Evolutionary conservation across 2,888 invertebrate species (phyloP), one percentile per base, ranked within the genome.

Genomic region (Boloria euphrosyne): DNA sequence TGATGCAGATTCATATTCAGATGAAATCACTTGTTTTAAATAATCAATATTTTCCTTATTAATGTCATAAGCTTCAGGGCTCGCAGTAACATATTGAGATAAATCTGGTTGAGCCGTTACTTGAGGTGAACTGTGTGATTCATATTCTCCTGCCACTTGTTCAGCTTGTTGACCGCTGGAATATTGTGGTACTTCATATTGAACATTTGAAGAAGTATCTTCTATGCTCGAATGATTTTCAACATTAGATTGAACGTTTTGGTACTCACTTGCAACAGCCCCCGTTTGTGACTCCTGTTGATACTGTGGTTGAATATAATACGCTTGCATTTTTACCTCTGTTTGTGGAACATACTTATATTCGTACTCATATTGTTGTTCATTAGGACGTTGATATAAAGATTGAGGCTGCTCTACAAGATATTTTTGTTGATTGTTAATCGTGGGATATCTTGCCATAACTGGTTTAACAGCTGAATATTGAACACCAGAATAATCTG

Each of bases 401-500:
- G 85, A 77, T 71, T 88, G 85, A 38, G 83, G 78, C 69, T 82
- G 81, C 13, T 85, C 73, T 50, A 79, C 72, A 58, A 82, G 78
- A 70, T 87, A 86, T 38, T 84, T 82, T 46, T 82, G 83, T 31
- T 79, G 81, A 38, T 77, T 75, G 66, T 88, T 86, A 53, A 80
- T 84, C 52, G 84, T 79, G 47, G 92, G 92, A 72, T 91, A 92
- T 71, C 80, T 84, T 2, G 92, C 91, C 88, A 91, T 90, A 2
- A 88, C 89, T n/a, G 92, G 92, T 71, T 91, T 88, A 1, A 90
- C 92, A 14, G 87, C 90, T 1, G 91, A 91, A 68, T 92, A 92
- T 65, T 92, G 90, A 4, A 92, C 86, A 52, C 92, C 92, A 38
- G 92, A 88, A 49, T 84, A 81, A 73, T 90, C 89, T 14, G 87